phyloP scores from a whole-genome alignment of 2,113 vertebrate genomes.

The Porphyrio hochstetteri region DNA sequence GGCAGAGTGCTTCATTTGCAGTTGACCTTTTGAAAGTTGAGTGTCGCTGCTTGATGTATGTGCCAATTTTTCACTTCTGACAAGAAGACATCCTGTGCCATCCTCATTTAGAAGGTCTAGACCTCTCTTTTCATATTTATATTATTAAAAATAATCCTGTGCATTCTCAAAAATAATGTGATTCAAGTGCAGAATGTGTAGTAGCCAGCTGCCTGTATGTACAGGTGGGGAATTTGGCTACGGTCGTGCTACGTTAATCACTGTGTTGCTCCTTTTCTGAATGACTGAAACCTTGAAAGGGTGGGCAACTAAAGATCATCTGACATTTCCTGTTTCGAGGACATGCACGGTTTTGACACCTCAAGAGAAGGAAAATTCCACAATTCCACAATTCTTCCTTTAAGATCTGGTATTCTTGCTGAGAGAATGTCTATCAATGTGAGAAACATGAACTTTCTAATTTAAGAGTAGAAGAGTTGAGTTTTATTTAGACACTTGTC shows the following conservation, averaged over 20 bases:
- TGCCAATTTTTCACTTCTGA: conserved; percentile 1
- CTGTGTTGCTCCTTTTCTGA: neutral
- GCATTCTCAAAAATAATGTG: neutral
- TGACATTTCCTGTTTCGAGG: neutral
- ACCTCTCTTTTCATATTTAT: neutral
- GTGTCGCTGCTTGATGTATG: neutral
- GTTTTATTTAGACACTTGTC: neutral
- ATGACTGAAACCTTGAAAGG: neutral
- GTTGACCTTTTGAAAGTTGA: neutral
- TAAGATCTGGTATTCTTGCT: neutral
- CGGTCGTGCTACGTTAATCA: neutral
- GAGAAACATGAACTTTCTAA: neutral
- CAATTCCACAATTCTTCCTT: neutral
- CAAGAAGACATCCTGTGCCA: neutral
- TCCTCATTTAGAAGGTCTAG: neutral
- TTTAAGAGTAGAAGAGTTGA: neutral
- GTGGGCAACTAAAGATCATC: neutral
- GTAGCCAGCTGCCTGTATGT: neutral
- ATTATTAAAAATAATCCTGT: neutral
- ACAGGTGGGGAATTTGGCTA: neutral
- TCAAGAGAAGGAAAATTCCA: neutral
- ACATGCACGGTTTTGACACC: neutral
- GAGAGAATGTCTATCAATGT: neutral
- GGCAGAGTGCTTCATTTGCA: neutral
- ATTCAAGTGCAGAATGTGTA: neutral